Evolutionary conservation across 1,140 invertebrate species (phyloP).

Genomic region (Pachypeltis micranthus): DNA sequence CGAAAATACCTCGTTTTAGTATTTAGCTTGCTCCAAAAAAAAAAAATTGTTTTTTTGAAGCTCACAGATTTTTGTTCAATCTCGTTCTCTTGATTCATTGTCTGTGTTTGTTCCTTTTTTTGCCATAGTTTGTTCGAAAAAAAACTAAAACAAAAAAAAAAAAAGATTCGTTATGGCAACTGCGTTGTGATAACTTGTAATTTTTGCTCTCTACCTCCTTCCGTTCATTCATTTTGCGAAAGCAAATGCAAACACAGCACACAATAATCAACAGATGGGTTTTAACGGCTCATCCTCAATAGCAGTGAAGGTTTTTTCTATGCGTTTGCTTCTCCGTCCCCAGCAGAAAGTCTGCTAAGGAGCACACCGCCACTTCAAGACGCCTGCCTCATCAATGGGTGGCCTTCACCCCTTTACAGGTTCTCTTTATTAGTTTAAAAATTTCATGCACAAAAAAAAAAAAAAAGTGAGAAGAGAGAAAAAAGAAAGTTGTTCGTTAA

Average conservation of each 20-base stretch:
- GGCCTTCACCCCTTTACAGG: slow-evolving; percentile 11
- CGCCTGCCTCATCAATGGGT: not conserved
- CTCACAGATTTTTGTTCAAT: not conserved
- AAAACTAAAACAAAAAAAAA: not conserved
- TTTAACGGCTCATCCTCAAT: not conserved
- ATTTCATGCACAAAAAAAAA: not conserved
- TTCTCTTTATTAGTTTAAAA: slow-evolving; percentile 17
- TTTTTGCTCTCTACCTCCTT: too few relatives aligned
- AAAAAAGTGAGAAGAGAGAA: too few relatives aligned
- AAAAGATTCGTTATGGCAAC: too few relatives aligned
- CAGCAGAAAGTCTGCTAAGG: slow-evolving; percentile 23
- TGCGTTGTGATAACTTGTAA: too few relatives aligned
- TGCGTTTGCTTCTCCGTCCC: slow-evolving; percentile 25
- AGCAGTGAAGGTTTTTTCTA: slow-evolving; percentile 18
- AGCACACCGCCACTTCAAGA: not conserved
- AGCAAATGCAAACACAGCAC: not conserved
- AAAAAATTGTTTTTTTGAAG: too few relatives aligned
- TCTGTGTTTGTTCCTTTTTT: not conserved
- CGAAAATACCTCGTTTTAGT: too few relatives aligned
- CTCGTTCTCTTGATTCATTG: not conserved
- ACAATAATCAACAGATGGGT: not conserved
- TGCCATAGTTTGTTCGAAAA: not conserved
- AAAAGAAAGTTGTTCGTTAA: too few relatives aligned
- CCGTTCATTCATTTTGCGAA: not conserved
- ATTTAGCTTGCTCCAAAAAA: too few relatives aligned